Evolutionary conservation across 2,113 vertebrate genomes (phyloP).

Genomic region (Rhinopomastus cyanomelas): DNA sequence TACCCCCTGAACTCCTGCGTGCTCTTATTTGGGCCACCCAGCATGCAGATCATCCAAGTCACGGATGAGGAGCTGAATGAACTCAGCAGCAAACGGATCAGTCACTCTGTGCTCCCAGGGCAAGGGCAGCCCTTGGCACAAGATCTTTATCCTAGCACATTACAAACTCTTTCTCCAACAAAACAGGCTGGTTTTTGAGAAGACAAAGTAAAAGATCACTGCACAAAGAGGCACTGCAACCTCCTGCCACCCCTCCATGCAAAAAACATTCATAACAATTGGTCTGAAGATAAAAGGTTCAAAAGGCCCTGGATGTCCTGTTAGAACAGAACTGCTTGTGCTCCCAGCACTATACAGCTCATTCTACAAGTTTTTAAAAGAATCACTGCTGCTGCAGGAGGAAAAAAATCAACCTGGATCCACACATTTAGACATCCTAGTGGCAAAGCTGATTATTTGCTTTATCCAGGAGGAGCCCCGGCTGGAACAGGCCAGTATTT

Average conservation of each 20-base stretch:
- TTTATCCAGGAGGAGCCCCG: neutral
- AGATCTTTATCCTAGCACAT: neutral
- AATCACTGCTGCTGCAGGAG: neutral
- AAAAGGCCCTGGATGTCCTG: neutral
- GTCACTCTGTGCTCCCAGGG: neutral
- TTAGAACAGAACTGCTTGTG: neutral
- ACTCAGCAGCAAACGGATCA: neutral
- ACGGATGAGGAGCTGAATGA: neutral
- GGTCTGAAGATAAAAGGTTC: neutral
- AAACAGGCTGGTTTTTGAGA: neutral
- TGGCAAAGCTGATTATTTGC: neutral
- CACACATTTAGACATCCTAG: neutral
- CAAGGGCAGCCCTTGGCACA: fast-evolving
- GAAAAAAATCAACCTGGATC: neutral
- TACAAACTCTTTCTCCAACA: neutral
- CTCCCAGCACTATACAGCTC: neutral
- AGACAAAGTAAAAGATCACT: neutral
- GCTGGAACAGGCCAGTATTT: neutral
- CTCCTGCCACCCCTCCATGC: neutral
- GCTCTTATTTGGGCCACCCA: neutral
- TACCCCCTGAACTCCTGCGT: neutral
- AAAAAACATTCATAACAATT: neutral
- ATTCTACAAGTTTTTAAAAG: neutral
- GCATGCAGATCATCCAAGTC: neutral
- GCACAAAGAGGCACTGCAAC: neutral